phyloP scores from a whole-genome alignment of 2,888 invertebrate genomes.

The Antitype chi region DNA sequence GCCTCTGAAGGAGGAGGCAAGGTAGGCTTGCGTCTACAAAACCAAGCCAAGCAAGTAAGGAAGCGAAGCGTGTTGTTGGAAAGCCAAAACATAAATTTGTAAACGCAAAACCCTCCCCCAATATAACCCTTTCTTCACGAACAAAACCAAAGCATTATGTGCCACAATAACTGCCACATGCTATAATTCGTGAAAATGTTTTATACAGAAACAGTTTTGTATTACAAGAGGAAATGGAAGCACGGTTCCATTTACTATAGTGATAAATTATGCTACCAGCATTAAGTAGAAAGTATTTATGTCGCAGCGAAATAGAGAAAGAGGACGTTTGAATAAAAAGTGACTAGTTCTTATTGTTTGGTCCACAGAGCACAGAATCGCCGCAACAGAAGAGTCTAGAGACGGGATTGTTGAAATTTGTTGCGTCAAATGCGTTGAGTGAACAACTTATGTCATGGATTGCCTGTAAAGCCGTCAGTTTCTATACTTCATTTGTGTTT shows the following conservation, averaged over 20 bases:
- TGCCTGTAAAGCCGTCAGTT: not conserved
- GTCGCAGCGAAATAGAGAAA: slow-evolving; percentile 7
- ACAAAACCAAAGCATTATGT: slow-evolving; percentile 16
- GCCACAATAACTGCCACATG: slow-evolving; percentile 27
- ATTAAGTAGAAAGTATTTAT: slow-evolving; percentile 42
- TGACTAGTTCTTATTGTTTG: not conserved
- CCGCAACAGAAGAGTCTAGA: not conserved
- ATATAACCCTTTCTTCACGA: slow-evolving; percentile 1
- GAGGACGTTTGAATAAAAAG: not conserved
- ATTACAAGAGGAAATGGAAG: slow-evolving; percentile 34
- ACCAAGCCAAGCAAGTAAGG: too few species aligned
- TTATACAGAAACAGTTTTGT: slow-evolving; percentile 40
- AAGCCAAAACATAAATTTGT: too few species aligned
- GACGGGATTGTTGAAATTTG: not conserved
- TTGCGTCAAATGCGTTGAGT: not conserved
- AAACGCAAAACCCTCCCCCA: too few species aligned
- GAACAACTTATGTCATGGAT: not conserved
- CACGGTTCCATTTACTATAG: slow-evolving; percentile 38
- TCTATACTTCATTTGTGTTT: not conserved
- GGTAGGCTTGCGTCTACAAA: too few species aligned
- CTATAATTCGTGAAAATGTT: slow-evolving; percentile 16
- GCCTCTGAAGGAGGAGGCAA: too few species aligned
- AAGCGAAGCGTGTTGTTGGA: too few species aligned
- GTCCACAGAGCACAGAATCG: not conserved
- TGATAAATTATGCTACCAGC: slow-evolving; percentile 52